These are phyloP conservation scores for Protobothrops flavoviridis DNA, from an alignment of 2,113 vertebrate genomes.

Conservation along the genomic window DNA sequence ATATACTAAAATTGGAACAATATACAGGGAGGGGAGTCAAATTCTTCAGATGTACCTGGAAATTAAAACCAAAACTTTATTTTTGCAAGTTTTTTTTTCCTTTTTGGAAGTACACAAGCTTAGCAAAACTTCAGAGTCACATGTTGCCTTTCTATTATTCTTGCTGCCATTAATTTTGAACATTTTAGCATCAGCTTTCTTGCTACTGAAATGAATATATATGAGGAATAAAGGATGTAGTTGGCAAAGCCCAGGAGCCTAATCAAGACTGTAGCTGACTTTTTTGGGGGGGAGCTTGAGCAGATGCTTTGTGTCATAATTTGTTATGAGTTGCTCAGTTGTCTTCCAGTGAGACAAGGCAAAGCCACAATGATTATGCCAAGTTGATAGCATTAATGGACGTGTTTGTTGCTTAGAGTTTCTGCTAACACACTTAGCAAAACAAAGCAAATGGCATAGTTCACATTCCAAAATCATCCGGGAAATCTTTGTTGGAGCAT, in stretches of 20 bases:
- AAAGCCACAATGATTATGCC: neutral
- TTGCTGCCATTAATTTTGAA: neutral
- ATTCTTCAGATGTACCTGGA: neutral
- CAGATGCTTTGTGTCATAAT: conserved; percentile 7
- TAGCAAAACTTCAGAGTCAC: neutral
- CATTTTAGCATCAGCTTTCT: neutral
- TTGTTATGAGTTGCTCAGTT: neutral
- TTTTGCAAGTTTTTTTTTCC: neutral
- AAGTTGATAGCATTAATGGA: neutral
- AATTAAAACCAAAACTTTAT: neutral
- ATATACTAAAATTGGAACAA: neutral
- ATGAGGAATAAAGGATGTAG: too few relatives aligned
- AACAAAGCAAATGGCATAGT: neutral
- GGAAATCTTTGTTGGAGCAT: neutral
- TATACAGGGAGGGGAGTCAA: neutral
- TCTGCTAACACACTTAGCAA: neutral
- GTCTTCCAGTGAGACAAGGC: neutral
- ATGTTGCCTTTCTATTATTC: neutral
- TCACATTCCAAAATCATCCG: neutral
- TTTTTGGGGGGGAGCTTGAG: neutral
- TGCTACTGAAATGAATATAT: neutral
- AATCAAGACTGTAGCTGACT: neutral
- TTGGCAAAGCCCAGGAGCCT: neutral
- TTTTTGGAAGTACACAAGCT: neutral
- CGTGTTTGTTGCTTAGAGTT: neutral